Evolutionary conservation across 2,797 vertebrate genomes (phyloP), one percentile per base, ranked within the genome.

Genomic region (Helostoma temminkii): DNA sequence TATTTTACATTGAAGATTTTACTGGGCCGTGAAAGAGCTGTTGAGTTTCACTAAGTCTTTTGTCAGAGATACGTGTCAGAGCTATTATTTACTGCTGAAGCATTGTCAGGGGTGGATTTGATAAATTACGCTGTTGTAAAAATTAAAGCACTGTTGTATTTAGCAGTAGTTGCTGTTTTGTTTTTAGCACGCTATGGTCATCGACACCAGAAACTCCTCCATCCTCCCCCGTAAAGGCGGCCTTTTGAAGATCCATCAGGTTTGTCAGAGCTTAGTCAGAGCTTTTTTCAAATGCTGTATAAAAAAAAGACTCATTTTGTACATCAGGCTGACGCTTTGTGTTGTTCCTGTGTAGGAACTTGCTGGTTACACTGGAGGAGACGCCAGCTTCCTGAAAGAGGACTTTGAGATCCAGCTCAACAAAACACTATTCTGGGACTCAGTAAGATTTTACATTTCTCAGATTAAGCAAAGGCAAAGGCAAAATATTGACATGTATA

Each of bases 371-470:
- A 94, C 95, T 0, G 98, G 97, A 1, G 98, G 98, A 58, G 97
- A 99, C 0, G 96, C 96, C 84, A 95, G 91, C 75, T 99, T 98
- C 89, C 78, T 99, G 5, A 99, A 99, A 62, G 98, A 99, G 74
- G 97, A 99, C 64, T 96, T 99, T 86, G 98, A 99, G 82, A 91
- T 99, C 37, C 98, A 99, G 82, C 61, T 97, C 56, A 99, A 99
- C 74, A 96, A 91, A 71, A 91, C 92, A 0, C 94, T 99, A 5
- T 0, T 95, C 43, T 94, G 96, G 90, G 97, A 98, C 80, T 96
- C 96, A 0, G 98, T 99, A 88, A 95, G 94, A 82, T 69, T 77
- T 50, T 16, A 42, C 1, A 21, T 65, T 56, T 60, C 11, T 53
- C 21, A 30, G 28, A 6, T 30, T 4, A 6, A 30, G 6, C 28